Evolutionary conservation across 2,113 vertebrate species (phyloP).

Genomic region (Girardinichthys multiradiatus): DNA sequence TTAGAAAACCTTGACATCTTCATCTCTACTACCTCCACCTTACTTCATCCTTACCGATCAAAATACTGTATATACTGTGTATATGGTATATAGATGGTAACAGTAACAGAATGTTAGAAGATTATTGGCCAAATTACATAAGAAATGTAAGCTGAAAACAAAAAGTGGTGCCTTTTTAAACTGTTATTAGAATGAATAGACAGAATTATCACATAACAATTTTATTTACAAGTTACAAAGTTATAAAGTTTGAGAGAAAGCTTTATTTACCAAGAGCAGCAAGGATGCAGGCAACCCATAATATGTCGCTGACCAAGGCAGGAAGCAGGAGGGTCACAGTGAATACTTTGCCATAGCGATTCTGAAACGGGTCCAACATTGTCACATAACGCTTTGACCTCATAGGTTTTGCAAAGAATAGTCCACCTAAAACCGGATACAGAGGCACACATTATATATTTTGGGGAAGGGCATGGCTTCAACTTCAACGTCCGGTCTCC

Average conservation of each 20-base stretch:
- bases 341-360: conserved; percentile 78
- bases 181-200: background rate
- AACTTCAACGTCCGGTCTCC: background rate
- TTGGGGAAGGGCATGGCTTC: too few species aligned
- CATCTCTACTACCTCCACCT: too few species aligned
- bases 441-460: background rate
- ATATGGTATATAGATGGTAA: background rate
- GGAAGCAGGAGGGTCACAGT: conserved; percentile 78
- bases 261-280: conserved; percentile 77
- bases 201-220: background rate
- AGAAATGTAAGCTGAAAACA: background rate
- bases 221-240: background rate
- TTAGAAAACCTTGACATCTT: too few species aligned
- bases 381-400: conserved; percentile 81
- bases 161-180: too few species aligned
- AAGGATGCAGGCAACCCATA: conserved; percentile 82
- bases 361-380: conserved; percentile 84
- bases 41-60: too few species aligned
- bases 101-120: background rate
- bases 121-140: background rate
- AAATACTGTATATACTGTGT: too few species aligned
- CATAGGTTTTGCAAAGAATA: conserved; percentile 85
- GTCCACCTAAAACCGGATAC: conserved; percentile 65
- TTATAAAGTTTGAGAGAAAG: background rate
- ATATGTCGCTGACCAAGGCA: conserved; percentile 79